Base-by-base conservation (phyloP, 2,797 vertebrate genomes). In the Streptopelia turtur region DNA sequence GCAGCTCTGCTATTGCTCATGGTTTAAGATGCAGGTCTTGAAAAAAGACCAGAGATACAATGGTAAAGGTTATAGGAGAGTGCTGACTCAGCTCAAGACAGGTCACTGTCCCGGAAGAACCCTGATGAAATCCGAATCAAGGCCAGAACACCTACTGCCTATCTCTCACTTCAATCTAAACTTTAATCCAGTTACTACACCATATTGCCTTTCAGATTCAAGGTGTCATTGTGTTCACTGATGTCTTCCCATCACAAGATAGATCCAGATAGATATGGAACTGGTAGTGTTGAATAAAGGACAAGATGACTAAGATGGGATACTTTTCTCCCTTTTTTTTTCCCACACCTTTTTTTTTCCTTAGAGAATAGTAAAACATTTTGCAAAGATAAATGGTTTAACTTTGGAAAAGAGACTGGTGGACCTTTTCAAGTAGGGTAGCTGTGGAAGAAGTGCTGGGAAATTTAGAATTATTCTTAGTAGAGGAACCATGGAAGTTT, bases 281-380 rank as follows among this genome's bases (percentile, higher is more conserved):
- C 28, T 43, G 24, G 1, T 31, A 63, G 6, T 8, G 13, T 57
- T 1, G 5, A 56, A 66, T 23, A 43, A 76, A 50, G 16, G 22
- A 47, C 11, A 47, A 47, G 30, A 55, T 65, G 20, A 55, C 16
- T 37, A 41, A 37, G 49, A 33, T 23, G 6, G 59, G 20, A 12
- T 21, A 3, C 31, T 35, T 35, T 24, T 27, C 17, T 5, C 5
- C 10, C 8, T 15, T 39, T 39, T 12, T 18, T 37, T 7, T 9
- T 13, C 11, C 17, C 17, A 17, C 17, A 4, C 17, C 17, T 43
- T 45, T 45, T 1, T 1, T 39, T 53, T 22, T 1, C 5, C 15
- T 55, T 5, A 5, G 30, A 35, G 50, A 76, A 83, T 7, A 1
- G 10, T 28, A 70, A 82, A 65, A 28, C 5, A 28, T 49, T 60